phyloP scores from a whole-genome alignment of 37 sponge, comb jelly and placozoan species.

The Bolinopsis microptera region DNA sequence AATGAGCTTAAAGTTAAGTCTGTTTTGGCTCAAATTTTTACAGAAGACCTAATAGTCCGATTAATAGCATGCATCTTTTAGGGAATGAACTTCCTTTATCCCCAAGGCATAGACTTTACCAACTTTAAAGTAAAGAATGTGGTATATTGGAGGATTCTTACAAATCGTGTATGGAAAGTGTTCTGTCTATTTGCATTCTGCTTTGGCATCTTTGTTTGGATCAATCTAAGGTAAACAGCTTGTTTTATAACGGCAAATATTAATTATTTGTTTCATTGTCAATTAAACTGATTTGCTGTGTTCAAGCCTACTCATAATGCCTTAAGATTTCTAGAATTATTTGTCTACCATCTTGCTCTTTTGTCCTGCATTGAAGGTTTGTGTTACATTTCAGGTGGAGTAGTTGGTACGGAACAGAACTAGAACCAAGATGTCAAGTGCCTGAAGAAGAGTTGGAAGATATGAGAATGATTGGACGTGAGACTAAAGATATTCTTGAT shows the following conservation, averaged over 20 bases:
- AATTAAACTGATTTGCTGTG: no score
- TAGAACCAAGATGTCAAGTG: conserved; percentile 17
- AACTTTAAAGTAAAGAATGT: background rate
- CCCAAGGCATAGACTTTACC: background rate
- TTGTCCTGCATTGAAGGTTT: no score
- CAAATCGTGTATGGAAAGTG: background rate
- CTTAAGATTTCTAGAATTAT: no score
- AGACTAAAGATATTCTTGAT: background rate
- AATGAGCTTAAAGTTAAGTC: no score
- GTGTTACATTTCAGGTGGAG: conserved; percentile 32
- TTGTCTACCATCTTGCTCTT: no score
- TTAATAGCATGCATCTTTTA: no score
- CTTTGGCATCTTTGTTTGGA: background rate
- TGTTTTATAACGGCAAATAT: no score
- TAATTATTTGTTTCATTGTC: no score
- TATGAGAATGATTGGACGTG: background rate
- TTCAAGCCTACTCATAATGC: no score
- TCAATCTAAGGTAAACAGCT: background rate
- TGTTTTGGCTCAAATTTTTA: no score
- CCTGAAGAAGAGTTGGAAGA: conserved; percentile 34
- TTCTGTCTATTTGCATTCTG: background rate
- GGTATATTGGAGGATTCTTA: background rate
- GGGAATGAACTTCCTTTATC: conserved; percentile 35
- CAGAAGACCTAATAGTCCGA: no score
- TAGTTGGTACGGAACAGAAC: background rate